These are phyloP conservation scores for Naso thynnoides DNA, from an alignment of 2,797 vertebrate species.

Conservation along the genomic window DNA sequence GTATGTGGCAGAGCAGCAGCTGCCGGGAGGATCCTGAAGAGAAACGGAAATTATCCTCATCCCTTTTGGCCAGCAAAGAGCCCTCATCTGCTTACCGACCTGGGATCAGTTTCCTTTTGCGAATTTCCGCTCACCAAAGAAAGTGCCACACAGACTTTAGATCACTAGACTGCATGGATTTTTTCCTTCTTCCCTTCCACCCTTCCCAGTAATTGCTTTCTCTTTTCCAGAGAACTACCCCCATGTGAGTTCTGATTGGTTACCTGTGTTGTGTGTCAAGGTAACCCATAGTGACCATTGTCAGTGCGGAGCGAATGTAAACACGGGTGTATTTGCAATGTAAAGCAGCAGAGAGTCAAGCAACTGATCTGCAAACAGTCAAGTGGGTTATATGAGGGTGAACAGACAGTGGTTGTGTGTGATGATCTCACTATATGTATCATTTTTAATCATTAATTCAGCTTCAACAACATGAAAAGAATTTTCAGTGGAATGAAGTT, in stretches of 20 bases:
- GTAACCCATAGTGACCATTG: constrained; percentile 83
- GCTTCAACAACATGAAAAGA: neutral
- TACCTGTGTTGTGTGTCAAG: constrained; percentile 82
- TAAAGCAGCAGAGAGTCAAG: constrained; percentile 69
- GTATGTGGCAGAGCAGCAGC: constrained; percentile 62
- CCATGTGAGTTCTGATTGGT: constrained; percentile 73
- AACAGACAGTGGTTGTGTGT: constrained; percentile 4
- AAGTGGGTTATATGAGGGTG: constrained; percentile 31
- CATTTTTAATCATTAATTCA: constrained; percentile 8
- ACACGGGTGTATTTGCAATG: constrained; percentile 83
- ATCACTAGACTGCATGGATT: constrained; percentile 42
- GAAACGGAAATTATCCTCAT: constrained; percentile 69
- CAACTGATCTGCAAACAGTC: constrained; percentile 59
- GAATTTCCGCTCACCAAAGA: constrained; percentile 28
- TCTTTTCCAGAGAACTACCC: constrained; percentile 59
- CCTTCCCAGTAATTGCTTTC: constrained; percentile 70
- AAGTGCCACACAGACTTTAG: constrained; percentile 30
- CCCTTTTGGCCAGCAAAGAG: constrained; percentile 50
- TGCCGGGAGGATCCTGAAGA: constrained; percentile 61
- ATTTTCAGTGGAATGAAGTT: neutral
- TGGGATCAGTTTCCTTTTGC: constrained; percentile 64
- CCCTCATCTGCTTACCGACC: constrained; percentile 59
- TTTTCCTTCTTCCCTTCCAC: constrained; percentile 34
- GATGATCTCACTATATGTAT: constrained; percentile 29
- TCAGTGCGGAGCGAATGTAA: constrained; percentile 78